Evolutionary conservation across 2,113 vertebrate genomes (phyloP), one percentile per base, ranked within the genome.

Genomic region (Neoarius graeffei): DNA sequence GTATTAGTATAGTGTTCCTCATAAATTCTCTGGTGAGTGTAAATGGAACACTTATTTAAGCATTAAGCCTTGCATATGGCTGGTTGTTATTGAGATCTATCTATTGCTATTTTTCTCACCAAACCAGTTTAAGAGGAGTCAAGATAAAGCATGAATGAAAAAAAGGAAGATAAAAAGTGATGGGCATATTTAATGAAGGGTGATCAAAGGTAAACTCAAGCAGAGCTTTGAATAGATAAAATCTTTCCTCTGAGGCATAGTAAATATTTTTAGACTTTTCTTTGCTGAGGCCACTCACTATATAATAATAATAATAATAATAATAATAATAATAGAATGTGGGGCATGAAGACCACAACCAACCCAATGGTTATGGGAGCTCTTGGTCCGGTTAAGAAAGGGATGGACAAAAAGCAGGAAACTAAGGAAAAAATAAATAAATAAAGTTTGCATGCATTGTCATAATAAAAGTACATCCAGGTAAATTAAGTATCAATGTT

Each of bases 191-290:
- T 60, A 62, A 88, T 85, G 83, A 81, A 60, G 62, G 83, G 13
- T 88, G 83, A 88, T 88, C 83, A 88, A 88, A 88, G 83, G 69
- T 85, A 81, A 85, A 85, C 35, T 42, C 42, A 69, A 57, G 66
- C 52, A 60, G 54, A 50, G 17, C 59, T 54, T 62, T 7, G 15
- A 59, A 7, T 81, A 42, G 48, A 88, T 88, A 0, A 85, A 85
- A 88, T 81, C 73, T 88, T 50, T 79, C 42, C 54, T 54, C 83
- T 73, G 84, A 81, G 50, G 7, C 74, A 59, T 69, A 27, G 20
- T 48, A 69, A 30, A 27, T 67, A 4, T 48, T 1, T 69, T 88
- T 80, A 14, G 48, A 23, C 52, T 79, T 79, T 79, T 54, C 42
- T 10, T 79, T n/a, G 25, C 11, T 79, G 50, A 54, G 77, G 15